Evolutionary conservation across 2,113 vertebrate genomes (phyloP).

Genomic region (Aspiorhynchus laticeps): DNA sequence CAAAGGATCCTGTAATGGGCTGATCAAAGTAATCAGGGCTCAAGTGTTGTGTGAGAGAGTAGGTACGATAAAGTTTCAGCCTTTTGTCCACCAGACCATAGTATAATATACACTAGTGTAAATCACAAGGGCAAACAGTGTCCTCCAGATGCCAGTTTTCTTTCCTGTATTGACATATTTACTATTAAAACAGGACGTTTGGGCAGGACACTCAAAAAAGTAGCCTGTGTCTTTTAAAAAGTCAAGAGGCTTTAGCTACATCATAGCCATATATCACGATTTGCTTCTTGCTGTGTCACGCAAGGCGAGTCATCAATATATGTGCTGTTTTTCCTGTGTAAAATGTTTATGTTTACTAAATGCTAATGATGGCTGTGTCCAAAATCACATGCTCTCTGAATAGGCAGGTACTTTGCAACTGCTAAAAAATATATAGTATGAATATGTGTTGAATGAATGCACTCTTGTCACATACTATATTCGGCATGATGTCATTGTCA

Average conservation of each 20-base stretch:
- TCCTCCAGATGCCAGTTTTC: neutral
- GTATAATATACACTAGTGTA: slow-evolving; percentile 25
- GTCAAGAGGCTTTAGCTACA: neutral
- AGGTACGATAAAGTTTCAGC: slow-evolving; percentile 36
- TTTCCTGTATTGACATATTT: slow-evolving; percentile 4
- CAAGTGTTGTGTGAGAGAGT: slow-evolving; percentile 28
- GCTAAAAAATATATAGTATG: neutral
- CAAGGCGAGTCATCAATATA: too few species aligned
- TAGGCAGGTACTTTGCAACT: too few species aligned
- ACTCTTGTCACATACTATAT: neutral
- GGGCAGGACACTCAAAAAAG: neutral
- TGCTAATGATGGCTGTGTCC: too few species aligned
- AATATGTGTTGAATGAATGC: neutral
- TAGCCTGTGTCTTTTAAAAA: neutral
- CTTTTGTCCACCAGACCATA: neutral
- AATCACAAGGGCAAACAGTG: slow-evolving; percentile 41
- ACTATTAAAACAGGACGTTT: neutral
- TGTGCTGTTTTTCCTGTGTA: too few species aligned
- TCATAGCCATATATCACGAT: neutral
- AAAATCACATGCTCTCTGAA: too few species aligned
- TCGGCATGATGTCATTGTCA: neutral
- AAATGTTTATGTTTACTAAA: too few species aligned
- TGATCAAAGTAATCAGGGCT: slow-evolving; percentile 38
- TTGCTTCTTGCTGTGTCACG: neutral
- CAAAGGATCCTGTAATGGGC: slow-evolving; percentile 42